phyloP scores from a whole-genome alignment of 2,797 vertebrate species.

The Syngnathus acus region DNA sequence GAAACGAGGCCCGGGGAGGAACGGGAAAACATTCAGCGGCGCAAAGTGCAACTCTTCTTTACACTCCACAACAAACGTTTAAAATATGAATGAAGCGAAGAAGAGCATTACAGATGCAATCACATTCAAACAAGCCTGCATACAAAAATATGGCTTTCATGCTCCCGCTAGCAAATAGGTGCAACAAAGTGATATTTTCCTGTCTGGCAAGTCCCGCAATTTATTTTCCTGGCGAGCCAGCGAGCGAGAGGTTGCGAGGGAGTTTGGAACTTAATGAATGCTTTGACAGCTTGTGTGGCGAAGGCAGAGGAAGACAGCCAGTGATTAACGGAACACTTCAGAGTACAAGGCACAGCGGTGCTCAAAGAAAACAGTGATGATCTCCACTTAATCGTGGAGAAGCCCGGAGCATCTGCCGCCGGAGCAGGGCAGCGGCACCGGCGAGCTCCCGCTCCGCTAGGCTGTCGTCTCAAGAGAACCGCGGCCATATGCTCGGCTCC shows the following conservation, averaged over 20 bases:
- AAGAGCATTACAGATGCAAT: slow-evolving; percentile 26
- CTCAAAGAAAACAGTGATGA: slow-evolving; percentile 99
- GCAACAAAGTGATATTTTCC: slow-evolving; percentile 34
- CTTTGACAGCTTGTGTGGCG: slow-evolving; percentile 97
- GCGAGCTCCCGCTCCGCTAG: slow-evolving; percentile 94
- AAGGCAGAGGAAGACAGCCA: slow-evolving; percentile 84
- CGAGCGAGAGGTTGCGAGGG: slow-evolving; percentile 56
- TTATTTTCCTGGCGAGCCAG: slow-evolving; percentile 63
- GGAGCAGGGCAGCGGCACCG: slow-evolving; percentile 90
- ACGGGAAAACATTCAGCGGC: slow-evolving; percentile 22
- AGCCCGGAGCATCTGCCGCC: slow-evolving; percentile 99
- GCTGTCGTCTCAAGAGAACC: slow-evolving; percentile 99
- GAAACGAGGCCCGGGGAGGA: slow-evolving; percentile 35
- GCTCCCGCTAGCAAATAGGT: slow-evolving; percentile 38
- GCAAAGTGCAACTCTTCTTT: slow-evolving; percentile 25
- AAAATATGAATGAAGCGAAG: slow-evolving; percentile 32
- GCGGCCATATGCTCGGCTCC: slow-evolving; percentile 99
- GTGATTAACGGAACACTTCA: slow-evolving; percentile 99
- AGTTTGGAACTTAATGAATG: slow-evolving; percentile 98
- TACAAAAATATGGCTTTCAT: slow-evolving; percentile 19
- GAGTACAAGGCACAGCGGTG: slow-evolving; percentile 99
- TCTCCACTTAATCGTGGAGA: slow-evolving; percentile 99
- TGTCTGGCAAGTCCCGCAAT: slow-evolving; percentile 31
- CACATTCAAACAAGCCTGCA: slow-evolving; percentile 21
- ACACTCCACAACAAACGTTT: slow-evolving; percentile 9